Base-by-base conservation (phyloP, 2,113 vertebrate species). In the Hyla sarda region DNA sequence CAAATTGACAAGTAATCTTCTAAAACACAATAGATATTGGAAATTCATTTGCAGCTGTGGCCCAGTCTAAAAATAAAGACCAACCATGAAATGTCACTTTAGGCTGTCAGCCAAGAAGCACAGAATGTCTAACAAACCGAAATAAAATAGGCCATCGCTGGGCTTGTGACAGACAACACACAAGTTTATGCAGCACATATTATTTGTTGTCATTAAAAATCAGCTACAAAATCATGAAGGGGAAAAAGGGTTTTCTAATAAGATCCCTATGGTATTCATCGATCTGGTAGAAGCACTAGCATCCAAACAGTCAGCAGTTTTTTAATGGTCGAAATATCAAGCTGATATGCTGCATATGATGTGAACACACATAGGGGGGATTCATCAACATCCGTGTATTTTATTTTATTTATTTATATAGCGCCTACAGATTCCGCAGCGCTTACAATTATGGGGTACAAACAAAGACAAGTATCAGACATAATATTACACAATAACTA, bases 41-140 rank as follows among this genome's bases (percentile, higher is more conserved):
- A 16, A 47, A 47, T 30, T 45, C 60, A 37, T 71, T 82, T 82
- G 30, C 81, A 82, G 62, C 81, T 82, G 62, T n/a, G 47, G 45
- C 81, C 32, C 25, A 71, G 52, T 48, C 41, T 67, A 82, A 81
- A 81, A 45, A 71, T 71, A 82, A 82, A 52, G 81, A 82, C 34
- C 32, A 28, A 82, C 62, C 81, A 72, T 82, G 65, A 82, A 82
- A 82, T 82, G 45, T 30, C 9, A 82, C 30, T 82, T 82, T 52
- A 37, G 81, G 81, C 81, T 32, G 28, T 28, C 37, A 47, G 81
- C 65, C 81, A 82, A 23, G 30, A 37, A 82, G 41, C 60, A 82
- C 62, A 52, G 45, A 48, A 52, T 34, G 41, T 45, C 56, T 45
- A 81, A 58, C 30, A 79, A 56, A 50, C 41, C 28, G 16, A 47